A percentile compares a stretch with the other conserved stretches of the same genome.
phyloP scores from a whole-genome alignment of 2,113 vertebrate species.

The Cyanistes caeruleus region DNA sequence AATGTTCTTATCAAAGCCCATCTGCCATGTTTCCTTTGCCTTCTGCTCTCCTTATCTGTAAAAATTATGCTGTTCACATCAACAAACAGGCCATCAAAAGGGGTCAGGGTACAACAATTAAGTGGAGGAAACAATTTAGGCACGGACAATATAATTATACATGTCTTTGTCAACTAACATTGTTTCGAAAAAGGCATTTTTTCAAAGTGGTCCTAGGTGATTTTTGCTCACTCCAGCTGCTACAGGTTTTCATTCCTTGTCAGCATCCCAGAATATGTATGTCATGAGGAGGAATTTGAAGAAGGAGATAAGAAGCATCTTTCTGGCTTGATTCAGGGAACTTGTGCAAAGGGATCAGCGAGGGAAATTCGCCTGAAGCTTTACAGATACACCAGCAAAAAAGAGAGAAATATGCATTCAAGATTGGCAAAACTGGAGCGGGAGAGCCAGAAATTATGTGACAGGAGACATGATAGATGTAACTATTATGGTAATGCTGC shows the following conservation, averaged over 20 bases:
- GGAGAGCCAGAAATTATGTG: slow-evolving; percentile 12
- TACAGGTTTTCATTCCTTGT: neutral
- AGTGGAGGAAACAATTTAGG: neutral
- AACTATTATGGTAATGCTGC: slow-evolving; percentile 47
- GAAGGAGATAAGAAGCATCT: neutral
- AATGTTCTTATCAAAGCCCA: neutral
- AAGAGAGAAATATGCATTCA: slow-evolving; percentile 19
- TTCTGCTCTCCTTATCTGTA: neutral
- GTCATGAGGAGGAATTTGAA: neutral
- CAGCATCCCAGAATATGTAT: neutral
- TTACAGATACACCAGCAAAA: slow-evolving; percentile 3
- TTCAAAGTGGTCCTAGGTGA: neutral
- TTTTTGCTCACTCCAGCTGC: neutral
- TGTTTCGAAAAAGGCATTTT: neutral
- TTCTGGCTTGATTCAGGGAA: slow-evolving; percentile 12
- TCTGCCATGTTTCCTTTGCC: neutral
- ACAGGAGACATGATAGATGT: slow-evolving; percentile 24
- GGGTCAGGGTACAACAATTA: neutral
- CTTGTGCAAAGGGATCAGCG: neutral
- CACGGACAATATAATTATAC: neutral
- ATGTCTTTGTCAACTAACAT: neutral
- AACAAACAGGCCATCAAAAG: neutral
- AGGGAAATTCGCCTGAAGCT: neutral
- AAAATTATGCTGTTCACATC: neutral
- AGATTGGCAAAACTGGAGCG: neutral